Base-by-base conservation (phyloP, 2,113 vertebrate species). In the Austrofundulus limnaeus region DNA sequence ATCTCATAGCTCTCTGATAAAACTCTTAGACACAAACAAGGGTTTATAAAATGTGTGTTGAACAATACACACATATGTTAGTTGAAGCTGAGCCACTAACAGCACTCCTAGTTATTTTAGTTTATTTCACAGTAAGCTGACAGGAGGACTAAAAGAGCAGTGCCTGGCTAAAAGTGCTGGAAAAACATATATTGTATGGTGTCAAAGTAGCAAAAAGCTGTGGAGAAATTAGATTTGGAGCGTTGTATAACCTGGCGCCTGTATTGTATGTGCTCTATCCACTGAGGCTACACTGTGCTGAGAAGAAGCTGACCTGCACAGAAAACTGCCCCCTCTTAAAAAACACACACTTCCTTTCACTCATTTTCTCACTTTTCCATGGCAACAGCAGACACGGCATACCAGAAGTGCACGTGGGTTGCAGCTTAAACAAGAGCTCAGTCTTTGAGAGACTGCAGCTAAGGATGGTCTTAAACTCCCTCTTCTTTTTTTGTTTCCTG, bases 341-440 rank as follows among this genome's bases (percentile, higher is more conserved):
- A 72, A 53, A 51, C 17, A 41, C 11, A 23, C 43, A 56, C 55
- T 65, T 70, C 48, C 64, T 60, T 70, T 80, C 73, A 61, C 76
- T 85, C 54, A 65, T 74, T 80, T 65, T 67, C 71, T 79, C 70
- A 66, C 75, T 86, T 86, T 83, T 81, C 89, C 89, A 89, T 91
- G 87, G 89, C 88, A 91, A 91, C 89, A 88, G 84, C 84, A 77
- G 81, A 85, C 81, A 83, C 85, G 66, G 83, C 86, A 89, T 91
- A 87, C 89, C 89, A 89, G 81, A 85, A 83, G 86, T 85, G 87
- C 85, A 88, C 84, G 85, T 91, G 88, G 84, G 82, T 58, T 79
- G 89, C 84, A 85, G 84, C 85, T 88, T 82, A 88, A 90, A 88
- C 85, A 87, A 88, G 86, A 75, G 60, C 82, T 83, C 86, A 76